Percentiles rank a stretch among this genome's conserved stretches.
These are phyloP conservation scores for Drosophila funebris DNA, from an alignment of 1,140 invertebrate species.

Conservation along the genomic window DNA sequence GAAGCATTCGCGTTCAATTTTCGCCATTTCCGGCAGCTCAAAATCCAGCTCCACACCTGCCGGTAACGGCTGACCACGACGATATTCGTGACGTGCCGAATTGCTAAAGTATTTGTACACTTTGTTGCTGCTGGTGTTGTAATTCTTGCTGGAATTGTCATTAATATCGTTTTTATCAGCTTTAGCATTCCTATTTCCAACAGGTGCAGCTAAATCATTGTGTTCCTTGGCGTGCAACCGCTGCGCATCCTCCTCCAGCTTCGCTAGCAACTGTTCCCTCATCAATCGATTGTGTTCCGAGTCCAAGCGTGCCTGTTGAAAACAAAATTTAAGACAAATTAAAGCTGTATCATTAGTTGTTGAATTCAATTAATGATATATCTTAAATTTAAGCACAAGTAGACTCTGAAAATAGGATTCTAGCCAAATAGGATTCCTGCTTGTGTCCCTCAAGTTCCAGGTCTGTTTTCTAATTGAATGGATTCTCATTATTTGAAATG, in stretches of 20 bases:
- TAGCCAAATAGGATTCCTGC: too few relatives aligned
- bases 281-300: slow-evolving; percentile 73
- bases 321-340: not conserved
- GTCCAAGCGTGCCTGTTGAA: slow-evolving; percentile 59
- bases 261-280: slow-evolving; percentile 68
- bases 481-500: too few relatives aligned
- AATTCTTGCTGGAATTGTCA: slow-evolving; percentile 26
- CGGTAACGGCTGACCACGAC: slow-evolving; percentile 64
- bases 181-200: slow-evolving; percentile 1
- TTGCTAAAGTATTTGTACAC: slow-evolving; percentile 82
- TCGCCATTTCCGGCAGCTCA: slow-evolving; percentile 62
- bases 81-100: slow-evolving; percentile 70
- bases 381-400: too few relatives aligned
- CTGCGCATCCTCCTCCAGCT: slow-evolving; percentile 74
- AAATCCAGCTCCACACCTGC: slow-evolving; percentile 64
- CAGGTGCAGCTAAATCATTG: slow-evolving; percentile 46
- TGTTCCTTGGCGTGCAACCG: slow-evolving; percentile 50
- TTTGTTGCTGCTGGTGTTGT: slow-evolving; percentile 52
- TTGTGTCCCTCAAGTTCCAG: too few relatives aligned
- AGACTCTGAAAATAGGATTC: too few relatives aligned
- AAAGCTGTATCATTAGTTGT: not conserved
- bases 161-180: slow-evolving; percentile 17
- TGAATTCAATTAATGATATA: too few relatives aligned
- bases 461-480: too few relatives aligned
- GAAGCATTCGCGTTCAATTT: slow-evolving; percentile 77